phyloP scores from a whole-genome alignment of 2,113 vertebrate species.

The Labeo rohita region DNA sequence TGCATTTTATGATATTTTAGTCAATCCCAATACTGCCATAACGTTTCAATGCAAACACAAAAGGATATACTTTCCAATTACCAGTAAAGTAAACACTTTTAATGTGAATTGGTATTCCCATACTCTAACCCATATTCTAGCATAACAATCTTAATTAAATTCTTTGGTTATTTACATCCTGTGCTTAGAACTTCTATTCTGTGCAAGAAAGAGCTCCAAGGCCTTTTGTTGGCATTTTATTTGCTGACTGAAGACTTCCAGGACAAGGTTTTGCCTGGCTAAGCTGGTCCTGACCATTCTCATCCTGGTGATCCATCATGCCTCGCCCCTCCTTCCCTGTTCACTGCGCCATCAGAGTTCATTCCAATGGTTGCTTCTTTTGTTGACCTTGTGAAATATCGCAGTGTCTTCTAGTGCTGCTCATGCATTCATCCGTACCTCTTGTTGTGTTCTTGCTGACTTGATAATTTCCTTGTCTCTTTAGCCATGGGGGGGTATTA shows the following conservation, averaged over 20 bases:
- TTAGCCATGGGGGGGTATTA: constrained; percentile 61
- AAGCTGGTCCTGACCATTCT: constrained; percentile 82
- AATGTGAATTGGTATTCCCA: background rate
- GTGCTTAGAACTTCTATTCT: constrained; percentile 67
- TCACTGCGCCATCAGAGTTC: constrained; percentile 70
- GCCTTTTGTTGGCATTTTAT: constrained; percentile 69
- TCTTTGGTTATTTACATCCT: constrained; percentile 76
- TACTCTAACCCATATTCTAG: constrained; percentile 58
- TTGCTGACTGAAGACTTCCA: constrained; percentile 81
- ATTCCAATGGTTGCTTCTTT: constrained; percentile 77
- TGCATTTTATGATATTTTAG: background rate
- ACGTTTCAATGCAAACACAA: background rate
- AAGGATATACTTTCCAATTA: background rate
- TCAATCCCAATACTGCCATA: background rate
- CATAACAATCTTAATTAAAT: constrained; percentile 76
- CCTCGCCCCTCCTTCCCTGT: constrained; percentile 73
- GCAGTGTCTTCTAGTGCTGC: constrained; percentile 66
- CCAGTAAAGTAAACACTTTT: background rate
- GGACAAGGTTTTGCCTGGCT: constrained; percentile 76
- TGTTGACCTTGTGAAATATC: constrained; percentile 84
- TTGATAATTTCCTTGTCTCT: constrained; percentile 67
- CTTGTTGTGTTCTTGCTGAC: constrained; percentile 67
- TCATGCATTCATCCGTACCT: constrained; percentile 67
- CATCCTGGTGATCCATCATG: constrained; percentile 85
- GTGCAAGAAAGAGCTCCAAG: constrained; percentile 69